Evolutionary conservation across 2,113 vertebrate genomes (phyloP), one percentile per base, ranked within the genome.

Genomic region (Neotragus moschatus): DNA sequence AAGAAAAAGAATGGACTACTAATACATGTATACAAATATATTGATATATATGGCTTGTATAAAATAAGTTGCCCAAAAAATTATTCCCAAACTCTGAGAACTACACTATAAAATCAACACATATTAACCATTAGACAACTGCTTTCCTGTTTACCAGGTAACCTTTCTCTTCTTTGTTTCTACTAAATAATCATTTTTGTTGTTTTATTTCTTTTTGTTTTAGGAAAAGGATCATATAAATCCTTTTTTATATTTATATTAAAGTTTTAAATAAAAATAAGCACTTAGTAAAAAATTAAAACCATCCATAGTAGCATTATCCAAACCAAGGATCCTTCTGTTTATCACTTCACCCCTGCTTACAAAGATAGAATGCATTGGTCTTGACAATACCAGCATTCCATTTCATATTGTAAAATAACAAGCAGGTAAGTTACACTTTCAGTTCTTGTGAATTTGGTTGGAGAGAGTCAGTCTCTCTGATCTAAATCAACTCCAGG

Each of bases 251-350:
- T 70, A 70, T 70, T 39, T 70, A 70, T 36, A 36, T 70, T 30
- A 63, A 77, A 97, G 91, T 89, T 86, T 73, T 93, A 51, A 90
- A 88, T 30, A 63, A n/a, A 93, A 82, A 49, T 91, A 61, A 63
- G 45, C 51, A 39, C 12, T 25, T 45, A 85, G 60, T 84, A 84
- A 43, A 92, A 95, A 94, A 73, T 45, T 93, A 95, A 88, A 61
- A 82, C 33, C 15, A 84, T 26, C n/a, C 30, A 58, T 25, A 89
- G 84, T 82, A 55, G n/a, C 17, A 88, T 25, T 30, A 56, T 61
- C 30, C 58, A 87, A 53, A 82, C 36, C 89, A 96, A 96, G 51
- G 79, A 30, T 33, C 58, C n/a, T 92, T 82, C 93, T 12, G 1
- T 16, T 70, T 88, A 75, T 25, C 39, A 70, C 63, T 73, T 63